phyloP scores from a whole-genome alignment of 2,888 invertebrate genomes.

The Tinea pellionella region DNA sequence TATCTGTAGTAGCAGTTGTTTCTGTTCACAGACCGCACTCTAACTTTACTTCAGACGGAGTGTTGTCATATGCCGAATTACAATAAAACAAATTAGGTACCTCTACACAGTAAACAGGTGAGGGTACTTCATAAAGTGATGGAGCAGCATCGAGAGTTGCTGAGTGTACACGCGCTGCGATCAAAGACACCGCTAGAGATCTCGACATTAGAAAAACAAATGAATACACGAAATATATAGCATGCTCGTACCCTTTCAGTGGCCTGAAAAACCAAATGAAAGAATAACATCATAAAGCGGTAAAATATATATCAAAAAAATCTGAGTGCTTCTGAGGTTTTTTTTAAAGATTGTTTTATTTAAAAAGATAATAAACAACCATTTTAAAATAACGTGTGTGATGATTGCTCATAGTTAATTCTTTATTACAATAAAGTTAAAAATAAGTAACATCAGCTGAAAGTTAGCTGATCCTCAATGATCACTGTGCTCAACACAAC shows the following conservation, averaged over 20 bases:
- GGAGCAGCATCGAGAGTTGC: conserved; percentile 63
- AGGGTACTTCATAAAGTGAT: conserved; percentile 70
- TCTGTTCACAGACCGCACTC: no score
- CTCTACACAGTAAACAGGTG: conserved; percentile 69
- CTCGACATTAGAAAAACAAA: conserved; percentile 72
- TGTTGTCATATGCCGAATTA: no score
- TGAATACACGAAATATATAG: conserved; percentile 73
- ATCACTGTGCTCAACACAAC: no score
- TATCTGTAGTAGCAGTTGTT: no score
- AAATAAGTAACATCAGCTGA: no score
- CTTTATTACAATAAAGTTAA: no score
- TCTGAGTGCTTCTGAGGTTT: conserved; percentile 3
- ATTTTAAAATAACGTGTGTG: no score
- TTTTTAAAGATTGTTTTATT: not conserved
- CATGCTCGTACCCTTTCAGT: conserved; percentile 54
- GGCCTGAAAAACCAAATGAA: conserved; percentile 23
- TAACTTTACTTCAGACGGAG: no score
- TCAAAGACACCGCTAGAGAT: conserved; percentile 68
- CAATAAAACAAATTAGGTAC: no score
- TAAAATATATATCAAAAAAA: not conserved
- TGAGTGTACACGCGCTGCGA: conserved; percentile 66
- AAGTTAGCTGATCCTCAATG: no score
- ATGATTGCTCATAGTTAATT: no score
- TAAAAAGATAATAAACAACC: not conserved
- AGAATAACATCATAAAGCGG: not conserved